Percentiles rank a stretch among this genome's conserved stretches.
phyloP scores from a whole-genome alignment of 2,797 vertebrate species.

The Semaprochilodus insignis region DNA sequence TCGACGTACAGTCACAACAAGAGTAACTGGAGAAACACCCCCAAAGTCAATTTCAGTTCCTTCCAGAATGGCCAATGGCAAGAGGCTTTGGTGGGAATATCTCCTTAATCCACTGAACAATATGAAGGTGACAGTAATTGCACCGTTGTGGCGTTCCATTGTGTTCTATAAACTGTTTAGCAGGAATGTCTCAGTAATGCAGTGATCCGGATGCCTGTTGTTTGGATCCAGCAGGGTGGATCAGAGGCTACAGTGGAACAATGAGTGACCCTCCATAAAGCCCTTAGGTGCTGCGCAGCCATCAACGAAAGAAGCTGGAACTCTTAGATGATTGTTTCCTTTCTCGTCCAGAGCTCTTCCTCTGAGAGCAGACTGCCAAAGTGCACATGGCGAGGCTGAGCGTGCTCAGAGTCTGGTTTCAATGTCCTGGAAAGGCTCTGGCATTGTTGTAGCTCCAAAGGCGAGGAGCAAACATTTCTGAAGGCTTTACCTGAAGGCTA shows the following conservation, averaged over 20 bases:
- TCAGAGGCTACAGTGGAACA: conserved; percentile 35
- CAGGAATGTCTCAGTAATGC: background rate
- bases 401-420: too few species aligned
- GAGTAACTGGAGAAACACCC: too few species aligned
- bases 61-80: too few species aligned
- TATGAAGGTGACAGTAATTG: background rate
- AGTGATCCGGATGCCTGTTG: conserved; percentile 24
- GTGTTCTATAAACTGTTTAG: background rate
- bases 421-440: too few species aligned
- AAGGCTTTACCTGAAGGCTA: too few species aligned
- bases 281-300: background rate
- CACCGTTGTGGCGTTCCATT: background rate
- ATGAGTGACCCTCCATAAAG: background rate
- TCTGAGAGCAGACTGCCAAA: conserved; percentile 13
- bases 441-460: too few species aligned
- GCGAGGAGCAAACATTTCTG: too few species aligned
- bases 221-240: conserved; percentile 38
- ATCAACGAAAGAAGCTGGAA: background rate
- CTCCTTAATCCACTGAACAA: background rate
- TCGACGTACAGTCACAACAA: too few species aligned
- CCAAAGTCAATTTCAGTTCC: background rate
- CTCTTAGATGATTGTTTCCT: background rate
- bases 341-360: conserved; percentile 10
- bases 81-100: too few species aligned
- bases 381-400: background rate